These are phyloP conservation scores for Leptinotarsa defecta DNA, from an alignment of 1,140 invertebrate species.

Conservation along the genomic window DNA sequence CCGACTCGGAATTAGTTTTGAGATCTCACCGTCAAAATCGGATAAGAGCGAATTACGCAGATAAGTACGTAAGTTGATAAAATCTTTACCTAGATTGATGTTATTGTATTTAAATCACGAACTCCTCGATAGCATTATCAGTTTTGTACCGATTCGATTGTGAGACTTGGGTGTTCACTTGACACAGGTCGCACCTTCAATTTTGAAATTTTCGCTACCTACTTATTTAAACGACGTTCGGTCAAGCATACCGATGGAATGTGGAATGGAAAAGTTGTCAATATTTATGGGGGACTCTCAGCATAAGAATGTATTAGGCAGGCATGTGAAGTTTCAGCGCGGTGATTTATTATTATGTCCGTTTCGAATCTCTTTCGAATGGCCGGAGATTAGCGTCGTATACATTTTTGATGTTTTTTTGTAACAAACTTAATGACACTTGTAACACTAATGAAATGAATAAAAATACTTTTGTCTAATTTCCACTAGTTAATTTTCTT, in stretches of 20 bases:
- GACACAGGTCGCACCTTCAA: background rate
- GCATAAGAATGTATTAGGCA: slow-evolving; percentile 17
- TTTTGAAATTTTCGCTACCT: slow-evolving; percentile 8
- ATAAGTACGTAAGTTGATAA: background rate
- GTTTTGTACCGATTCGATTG: background rate
- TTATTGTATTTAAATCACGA: background rate
- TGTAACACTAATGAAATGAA: no score
- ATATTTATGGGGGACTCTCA: slow-evolving; percentile 20
- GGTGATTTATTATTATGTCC: no score
- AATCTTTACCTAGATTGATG: no score
- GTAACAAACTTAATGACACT: no score
- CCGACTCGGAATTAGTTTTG: no score
- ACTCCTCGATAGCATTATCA: background rate
- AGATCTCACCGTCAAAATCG: background rate
- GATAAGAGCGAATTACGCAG: background rate
- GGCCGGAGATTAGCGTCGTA: no score
- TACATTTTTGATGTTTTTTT: no score
- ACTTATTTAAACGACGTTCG: slow-evolving; percentile 1
- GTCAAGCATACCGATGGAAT: slow-evolving; percentile 18
- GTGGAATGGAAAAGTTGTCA: slow-evolving; percentile 28
- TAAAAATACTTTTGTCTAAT: no score
- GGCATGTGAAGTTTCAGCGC: background rate
- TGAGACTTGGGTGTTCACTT: background rate
- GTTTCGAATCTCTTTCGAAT: no score
- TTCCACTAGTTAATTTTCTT: no score